Percentiles rank a stretch among this genome's conserved stretches.
Conservation (phyloP, 2,888 invertebrate species). For the Silvanus unidentatus region DNA sequence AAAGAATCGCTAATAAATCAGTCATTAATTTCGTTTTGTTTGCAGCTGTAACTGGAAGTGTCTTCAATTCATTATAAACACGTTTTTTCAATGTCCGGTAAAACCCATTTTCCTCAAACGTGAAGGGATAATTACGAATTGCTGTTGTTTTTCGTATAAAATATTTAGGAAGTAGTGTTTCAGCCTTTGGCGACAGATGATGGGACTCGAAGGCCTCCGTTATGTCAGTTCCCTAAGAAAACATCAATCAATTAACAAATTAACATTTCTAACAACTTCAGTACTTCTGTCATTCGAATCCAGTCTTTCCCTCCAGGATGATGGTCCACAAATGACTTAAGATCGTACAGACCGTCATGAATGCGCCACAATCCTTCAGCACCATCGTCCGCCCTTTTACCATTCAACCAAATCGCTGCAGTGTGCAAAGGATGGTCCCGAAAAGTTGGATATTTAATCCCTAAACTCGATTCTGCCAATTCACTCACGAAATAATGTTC, state of each 20-base stretch:
- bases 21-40: conserved; percentile 42
- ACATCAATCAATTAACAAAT: neutral
- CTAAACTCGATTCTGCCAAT: neutral
- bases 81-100: conserved; percentile 61
- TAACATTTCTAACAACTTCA: neutral
- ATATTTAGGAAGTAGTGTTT: conserved; percentile 57
- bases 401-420: conserved; percentile 52
- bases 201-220: conserved; percentile 73
- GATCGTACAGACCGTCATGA: conserved; percentile 71
- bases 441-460: conserved; percentile 2
- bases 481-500: neutral
- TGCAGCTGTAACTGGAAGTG: conserved; percentile 44
- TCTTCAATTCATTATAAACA: conserved; percentile 52
- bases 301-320: conserved; percentile 84
- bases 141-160: conserved; percentile 57
- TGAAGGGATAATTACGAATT: conserved; percentile 64
- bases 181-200: conserved; percentile 56
- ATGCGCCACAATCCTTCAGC: conserved; percentile 73
- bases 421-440: conserved; percentile 3
- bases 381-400: conserved; percentile 63
- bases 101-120: conserved; percentile 67
- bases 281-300: conserved; percentile 61
- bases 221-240: conserved; percentile 64
- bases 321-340: conserved; percentile 64
- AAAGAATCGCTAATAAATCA: conserved; percentile 39